Conservation (phyloP, 2,113 vertebrate genomes). For the Motacilla alba region DNA sequence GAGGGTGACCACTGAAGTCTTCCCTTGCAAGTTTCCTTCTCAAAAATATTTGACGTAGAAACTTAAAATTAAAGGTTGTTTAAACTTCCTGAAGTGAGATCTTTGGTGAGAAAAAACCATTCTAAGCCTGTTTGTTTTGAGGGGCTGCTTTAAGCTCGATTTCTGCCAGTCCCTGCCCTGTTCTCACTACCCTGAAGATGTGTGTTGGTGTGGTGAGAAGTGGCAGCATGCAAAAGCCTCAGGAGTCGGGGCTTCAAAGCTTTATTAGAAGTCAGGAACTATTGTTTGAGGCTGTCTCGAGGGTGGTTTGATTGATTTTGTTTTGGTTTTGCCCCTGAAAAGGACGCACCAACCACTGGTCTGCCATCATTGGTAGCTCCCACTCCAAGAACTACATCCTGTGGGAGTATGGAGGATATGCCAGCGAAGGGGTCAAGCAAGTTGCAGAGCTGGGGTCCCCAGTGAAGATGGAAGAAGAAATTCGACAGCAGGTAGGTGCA, state of each 20-base stretch:
- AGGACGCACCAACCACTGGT: slow-evolving; percentile 99
- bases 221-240: not conserved
- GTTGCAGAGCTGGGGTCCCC: slow-evolving; percentile 95
- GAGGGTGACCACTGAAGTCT: not conserved
- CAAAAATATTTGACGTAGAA: not conserved
- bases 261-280: not conserved
- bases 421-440: slow-evolving; percentile 93
- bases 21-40: not conserved
- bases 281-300: not conserved
- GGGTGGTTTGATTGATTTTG: not conserved
- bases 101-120: not conserved
- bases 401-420: slow-evolving; percentile 93
- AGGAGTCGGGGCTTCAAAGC: not conserved
- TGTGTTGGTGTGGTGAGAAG: not conserved
- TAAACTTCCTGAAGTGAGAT: not conserved
- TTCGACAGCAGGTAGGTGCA: slow-evolving; percentile 91
- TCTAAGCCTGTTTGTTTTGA: not conserved
- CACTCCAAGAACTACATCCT: slow-evolving; percentile 95
- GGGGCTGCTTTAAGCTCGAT: not conserved
- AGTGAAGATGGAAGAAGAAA: slow-evolving; percentile 99
- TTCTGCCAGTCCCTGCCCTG: not conserved
- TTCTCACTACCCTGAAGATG: not conserved
- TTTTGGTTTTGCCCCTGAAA: not conserved
- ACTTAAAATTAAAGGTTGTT: not conserved
- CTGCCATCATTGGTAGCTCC: slow-evolving; percentile 93